Evolutionary conservation across 2,113 vertebrate genomes (phyloP), one percentile per base, ranked within the genome.

Genomic region (Corythornis cristatus): DNA sequence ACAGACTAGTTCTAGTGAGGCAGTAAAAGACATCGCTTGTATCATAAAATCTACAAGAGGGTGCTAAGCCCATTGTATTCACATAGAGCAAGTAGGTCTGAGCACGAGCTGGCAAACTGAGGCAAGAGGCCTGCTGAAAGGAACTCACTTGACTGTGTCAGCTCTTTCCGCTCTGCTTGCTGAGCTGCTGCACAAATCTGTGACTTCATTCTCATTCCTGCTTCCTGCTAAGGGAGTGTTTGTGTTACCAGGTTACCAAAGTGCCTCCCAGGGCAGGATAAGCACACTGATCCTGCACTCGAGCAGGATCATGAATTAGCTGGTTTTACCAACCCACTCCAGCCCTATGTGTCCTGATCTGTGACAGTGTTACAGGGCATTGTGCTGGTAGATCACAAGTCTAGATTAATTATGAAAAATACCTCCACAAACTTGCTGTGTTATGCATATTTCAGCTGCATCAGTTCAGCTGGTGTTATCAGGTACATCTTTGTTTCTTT

Each of bases 181-280:
- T 86, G 51, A 93, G 51, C 28, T 62, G 18, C 33, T 28, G 16
- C 8, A 37, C 8, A 28, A 13, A 15, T 40, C 54, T 51, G 25
- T 61, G 16, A 56, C n/a, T 77, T 81, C 0, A 1, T 40, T 61
- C 64, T 83, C 9, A 9, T 29, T 77, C 43, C 40, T 77, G 73
- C 33, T 58, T 42, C 46, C 45, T 81, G 68, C 23, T 17, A 21
- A 26, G 33, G 31, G 8, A 53, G 31, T 12, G 15, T 50, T 68
- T 74, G 19, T 35, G 42, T 18, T 23, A 50, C 14, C 11, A 50
- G n/a, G 19, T 26, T 51, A 58, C 22, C 10, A 26, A 66, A 26
- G 4, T 7, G 17, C 20, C 37, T 78, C 21, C 40, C 0, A 0
- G 15, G 12, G 23, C 1, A 0, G 3, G 54, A 3, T 3, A 21